phyloP scores from a whole-genome alignment of 2,888 invertebrate species.

The Drosophila birchii region DNA sequence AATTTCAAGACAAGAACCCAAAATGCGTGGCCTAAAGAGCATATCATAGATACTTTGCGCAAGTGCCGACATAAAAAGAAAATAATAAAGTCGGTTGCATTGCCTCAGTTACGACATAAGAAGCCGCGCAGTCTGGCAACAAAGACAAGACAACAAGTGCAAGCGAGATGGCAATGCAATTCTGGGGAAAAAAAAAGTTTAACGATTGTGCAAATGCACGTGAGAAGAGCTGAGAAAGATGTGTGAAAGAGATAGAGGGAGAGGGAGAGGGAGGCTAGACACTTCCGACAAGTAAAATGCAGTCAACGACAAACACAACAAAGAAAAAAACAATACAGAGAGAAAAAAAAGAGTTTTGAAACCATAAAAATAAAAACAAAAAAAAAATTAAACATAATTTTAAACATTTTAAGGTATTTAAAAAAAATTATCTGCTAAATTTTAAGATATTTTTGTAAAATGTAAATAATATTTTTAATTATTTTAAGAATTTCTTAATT shows the following conservation, averaged over 20 bases:
- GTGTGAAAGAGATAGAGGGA: constrained; percentile 16
- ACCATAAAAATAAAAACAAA: too few relatives aligned
- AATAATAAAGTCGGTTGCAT: constrained; percentile 46
- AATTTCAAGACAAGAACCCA: constrained; percentile 44
- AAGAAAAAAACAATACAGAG: constrained; percentile 43
- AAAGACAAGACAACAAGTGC: constrained; percentile 15
- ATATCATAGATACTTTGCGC: constrained; percentile 66
- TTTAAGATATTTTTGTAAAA: too few relatives aligned
- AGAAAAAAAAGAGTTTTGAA: not conserved
- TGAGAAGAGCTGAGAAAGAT: constrained; percentile 19
- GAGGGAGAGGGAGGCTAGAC: constrained; percentile 27
- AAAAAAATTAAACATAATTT: too few relatives aligned
- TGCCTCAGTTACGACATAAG: constrained; percentile 60
- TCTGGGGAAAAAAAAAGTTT: constrained; percentile 60
- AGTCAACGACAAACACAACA: constrained; percentile 53
- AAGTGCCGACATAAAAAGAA: constrained; percentile 55
- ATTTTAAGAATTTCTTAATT: too few relatives aligned
- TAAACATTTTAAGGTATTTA: too few relatives aligned
- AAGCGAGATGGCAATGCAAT: constrained; percentile 44
- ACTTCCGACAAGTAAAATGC: constrained; percentile 78
- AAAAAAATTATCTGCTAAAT: too few relatives aligned
- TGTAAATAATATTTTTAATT: too few relatives aligned
- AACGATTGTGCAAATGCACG: constrained; percentile 75
- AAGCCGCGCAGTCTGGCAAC: constrained; percentile 56
- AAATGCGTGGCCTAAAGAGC: constrained; percentile 18